Evolutionary conservation across 92 coral and sea anemone genomes (phyloP), one percentile per base, ranked within the genome.

Genomic region (Chrysogorgia sp.): DNA sequence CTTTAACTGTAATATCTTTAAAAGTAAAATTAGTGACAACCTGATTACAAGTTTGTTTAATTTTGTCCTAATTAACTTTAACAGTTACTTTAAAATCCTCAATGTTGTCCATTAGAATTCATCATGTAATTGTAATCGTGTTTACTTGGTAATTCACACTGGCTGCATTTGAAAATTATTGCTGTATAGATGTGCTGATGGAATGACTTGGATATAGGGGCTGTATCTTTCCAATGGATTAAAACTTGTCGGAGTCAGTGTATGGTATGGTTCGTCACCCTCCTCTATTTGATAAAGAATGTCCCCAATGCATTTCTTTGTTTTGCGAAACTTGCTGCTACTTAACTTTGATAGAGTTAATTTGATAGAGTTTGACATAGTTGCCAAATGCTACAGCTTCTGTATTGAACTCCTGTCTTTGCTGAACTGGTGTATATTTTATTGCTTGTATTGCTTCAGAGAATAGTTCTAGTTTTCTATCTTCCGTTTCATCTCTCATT

Each of bases 391-490:
- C 86, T 32, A 37, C 71, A 13, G 69, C 86, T 35, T 60, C 70
- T 19, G 17, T 32, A 23, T 55, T 74, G 26, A 50, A 47, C 62
- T 29, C 20, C 43, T 40, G 74, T 30, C 10, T 29, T 30, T 72
- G 53, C 19, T 25, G 24, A 29, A 50, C 76, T 7, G 21, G 43
- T 40, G 66, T 64, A 47, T 68, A 71, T 47, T 84, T 29, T 17
- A 71, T 71, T 24, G 85, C 88, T 29, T 49, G 45, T 7, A 84
- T 85, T 53, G 88, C 85, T 45, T 70, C 71, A 25, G 84, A 69
- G 71, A 84, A 84, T 34, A 84, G 60, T 37, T 84, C 85, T 22
- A 84, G 85, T n/a, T n/a, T n/a, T n/a, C n/a, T n/a, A n/a, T n/a
- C n/a, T n/a, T n/a, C n/a, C n/a, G n/a, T n/a, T n/a, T 58, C 50